Evolutionary conservation across 2,888 invertebrate species (phyloP), one percentile per base, ranked within the genome.

Genomic region (Clostera curtula): DNA sequence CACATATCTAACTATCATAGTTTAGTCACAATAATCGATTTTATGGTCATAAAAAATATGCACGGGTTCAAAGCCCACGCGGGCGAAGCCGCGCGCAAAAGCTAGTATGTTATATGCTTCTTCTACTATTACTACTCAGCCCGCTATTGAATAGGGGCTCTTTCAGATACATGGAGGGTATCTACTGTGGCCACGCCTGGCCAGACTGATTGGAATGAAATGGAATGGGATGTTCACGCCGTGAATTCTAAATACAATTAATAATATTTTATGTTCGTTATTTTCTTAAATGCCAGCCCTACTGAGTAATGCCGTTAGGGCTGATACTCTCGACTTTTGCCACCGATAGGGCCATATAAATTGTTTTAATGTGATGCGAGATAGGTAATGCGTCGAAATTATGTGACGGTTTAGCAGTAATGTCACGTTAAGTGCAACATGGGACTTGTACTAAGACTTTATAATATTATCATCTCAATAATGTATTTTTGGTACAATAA

Each of bases 301-400:
- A 15, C 5, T 14, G 9, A 36, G 30, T 56, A 58, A 60, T 46
- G 27, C 33, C 34, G 48, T 58, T 56, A 58, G 33, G 31, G 30
- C 22, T 25, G 29, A 18, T 22, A 26, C 39, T 37, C 27, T 37
- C 39, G 38, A 46, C 43, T 45, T 52, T 52, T 31, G 45, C 36
- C 36, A 23, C 34, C 39, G 46, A 48, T 40, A 39, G 31, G 40
- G 40, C 39, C 26, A 27, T 36, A 41, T 37, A 40, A 49, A 48
- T 48, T 32, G 34, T 30, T 35, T 48, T 49, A 47, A 36, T 36
- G 34, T 38, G 25, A 15, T 9, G 14, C 10, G 15, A 10, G 23
- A 23, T 23, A 23, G 23, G 25, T 27, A 18, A 28, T 23, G 24
- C 17, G 23, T 24, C 24, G 15, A 10, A 15, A 23, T 23, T 23